These are phyloP conservation scores for Oeneis ivallda DNA, from an alignment of 2,888 invertebrate genomes.

Conservation along the genomic window DNA sequence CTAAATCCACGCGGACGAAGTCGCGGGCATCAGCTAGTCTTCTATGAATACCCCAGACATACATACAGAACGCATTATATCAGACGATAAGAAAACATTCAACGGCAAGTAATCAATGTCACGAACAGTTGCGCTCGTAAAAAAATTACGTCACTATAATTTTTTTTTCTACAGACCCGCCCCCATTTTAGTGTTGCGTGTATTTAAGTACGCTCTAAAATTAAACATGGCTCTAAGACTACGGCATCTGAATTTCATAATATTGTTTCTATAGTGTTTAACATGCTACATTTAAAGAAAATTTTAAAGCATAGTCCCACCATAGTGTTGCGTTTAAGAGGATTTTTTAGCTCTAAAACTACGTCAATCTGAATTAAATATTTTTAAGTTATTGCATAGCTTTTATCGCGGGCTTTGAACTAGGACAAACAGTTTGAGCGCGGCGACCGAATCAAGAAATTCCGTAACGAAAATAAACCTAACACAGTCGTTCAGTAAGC, in stretches of 20 bases:
- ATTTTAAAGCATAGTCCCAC: background rate
- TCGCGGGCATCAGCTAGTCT: too few species aligned
- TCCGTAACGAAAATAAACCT: too few species aligned
- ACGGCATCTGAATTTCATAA: background rate
- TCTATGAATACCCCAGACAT: constrained; percentile 8
- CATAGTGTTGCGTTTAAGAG: too few species aligned
- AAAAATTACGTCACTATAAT: constrained; percentile 21
- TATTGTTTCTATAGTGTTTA: background rate
- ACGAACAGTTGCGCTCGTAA: constrained; percentile 25
- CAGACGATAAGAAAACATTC: constrained; percentile 12
- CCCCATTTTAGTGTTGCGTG: constrained; percentile 9
- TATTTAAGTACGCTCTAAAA: background rate
- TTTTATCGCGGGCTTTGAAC: too few species aligned
- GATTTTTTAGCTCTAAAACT: too few species aligned
- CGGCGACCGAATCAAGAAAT: too few species aligned
- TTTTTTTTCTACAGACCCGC: constrained; percentile 19
- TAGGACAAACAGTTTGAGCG: too few species aligned
- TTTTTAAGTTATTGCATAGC: too few species aligned
- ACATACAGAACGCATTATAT: constrained; percentile 8
- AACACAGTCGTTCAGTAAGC: too few species aligned
- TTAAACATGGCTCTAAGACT: background rate
- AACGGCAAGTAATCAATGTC: constrained; percentile 28
- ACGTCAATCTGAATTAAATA: too few species aligned
- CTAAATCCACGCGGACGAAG: too few species aligned
- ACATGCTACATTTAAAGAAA: background rate